Conservation (phyloP, 2,113 vertebrate genomes). For the Oncorhynchus clarkii region DNA sequence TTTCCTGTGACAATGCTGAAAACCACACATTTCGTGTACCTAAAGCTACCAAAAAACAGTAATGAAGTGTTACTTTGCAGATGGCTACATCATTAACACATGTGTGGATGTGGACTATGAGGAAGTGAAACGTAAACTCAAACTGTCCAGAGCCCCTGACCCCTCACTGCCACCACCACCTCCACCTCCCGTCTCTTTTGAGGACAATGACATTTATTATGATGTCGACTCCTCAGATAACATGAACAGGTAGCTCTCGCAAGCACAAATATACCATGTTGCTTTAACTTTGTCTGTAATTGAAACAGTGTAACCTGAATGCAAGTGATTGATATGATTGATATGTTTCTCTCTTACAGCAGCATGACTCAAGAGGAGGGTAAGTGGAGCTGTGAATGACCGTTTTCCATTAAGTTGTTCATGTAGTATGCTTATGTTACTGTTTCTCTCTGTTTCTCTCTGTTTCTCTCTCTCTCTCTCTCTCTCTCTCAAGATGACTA, state of each 20-base stretch:
- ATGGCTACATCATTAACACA: slow-evolving; percentile 73
- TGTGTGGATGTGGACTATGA: slow-evolving; percentile 77
- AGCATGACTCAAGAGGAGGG: not conserved
- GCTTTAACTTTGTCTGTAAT: not conserved
- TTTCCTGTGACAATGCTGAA: no score
- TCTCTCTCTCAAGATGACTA: slow-evolving; percentile 58
- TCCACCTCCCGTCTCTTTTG: slow-evolving; percentile 32
- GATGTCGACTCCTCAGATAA: slow-evolving; percentile 31
- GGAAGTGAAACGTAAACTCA: slow-evolving; percentile 62
- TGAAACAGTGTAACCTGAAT: not conserved
- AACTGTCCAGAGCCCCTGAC: slow-evolving; percentile 47
- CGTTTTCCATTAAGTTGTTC: not conserved
- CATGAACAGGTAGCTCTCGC: slow-evolving; percentile 55
- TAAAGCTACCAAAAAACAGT: no score
- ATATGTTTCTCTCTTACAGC: not conserved
- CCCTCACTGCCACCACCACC: slow-evolving; percentile 9
- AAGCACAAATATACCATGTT: not conserved
- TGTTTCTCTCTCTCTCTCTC: not conserved
- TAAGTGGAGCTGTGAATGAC: not conserved
- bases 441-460: not conserved
- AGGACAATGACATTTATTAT: slow-evolving; percentile 26
- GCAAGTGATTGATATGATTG: not conserved
- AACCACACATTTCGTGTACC: no score
- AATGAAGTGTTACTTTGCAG: slow-evolving; percentile 40
- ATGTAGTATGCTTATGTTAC: not conserved